Base-by-base conservation (phyloP, 2,113 vertebrate species). In the Aegypius monachus region DNA sequence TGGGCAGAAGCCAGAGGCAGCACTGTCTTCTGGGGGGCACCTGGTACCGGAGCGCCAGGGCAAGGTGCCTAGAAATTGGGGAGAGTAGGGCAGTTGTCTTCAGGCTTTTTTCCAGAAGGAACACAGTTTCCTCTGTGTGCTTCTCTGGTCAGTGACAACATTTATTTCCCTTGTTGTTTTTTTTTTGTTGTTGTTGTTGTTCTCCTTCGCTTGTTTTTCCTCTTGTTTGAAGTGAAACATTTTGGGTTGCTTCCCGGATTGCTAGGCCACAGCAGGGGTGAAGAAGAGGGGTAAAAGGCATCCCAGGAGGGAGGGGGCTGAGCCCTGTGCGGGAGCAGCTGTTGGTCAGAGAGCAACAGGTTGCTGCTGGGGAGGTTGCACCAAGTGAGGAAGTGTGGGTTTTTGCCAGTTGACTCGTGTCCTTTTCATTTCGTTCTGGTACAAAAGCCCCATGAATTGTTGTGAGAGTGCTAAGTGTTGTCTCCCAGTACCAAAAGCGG, bases 321-420 rank as follows among this genome's bases (percentile, higher is more conserved):
- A 73, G 21, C 12, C 17, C 42, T 42, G 7, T 10, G 36, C 0
- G 3, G 31, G 29, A 70, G 20, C 48, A 29, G 29, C 19, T 36
- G 14, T 26, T 0, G 4, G 14, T 43, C 74, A 66, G 58, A 70
- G 21, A 31, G 40, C n/a, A 67, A 13, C 11, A n/a, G 36, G 36
- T 15, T 56, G 56, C 61, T 83, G 40, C 52, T 43, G 58, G 29
- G 11, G 40, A 43, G 19, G 27, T 55, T n/a, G 71, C 58, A 34
- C 38, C 25, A 7, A n/a, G 58, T 0, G 4, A 52, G 26, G 42
- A 45, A 34, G 38, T 36, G 23, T 7, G 34, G 6, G 17, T 0
- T 29, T 88, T 88, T 68, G n/a, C 11, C 11, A 14, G 19, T 19
- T 29, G 12, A 42, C 58, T 79, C 11, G 10, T 6, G 10, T 26